Base-by-base conservation (phyloP, 2,113 vertebrate species). In the Taxidea taxus region DNA sequence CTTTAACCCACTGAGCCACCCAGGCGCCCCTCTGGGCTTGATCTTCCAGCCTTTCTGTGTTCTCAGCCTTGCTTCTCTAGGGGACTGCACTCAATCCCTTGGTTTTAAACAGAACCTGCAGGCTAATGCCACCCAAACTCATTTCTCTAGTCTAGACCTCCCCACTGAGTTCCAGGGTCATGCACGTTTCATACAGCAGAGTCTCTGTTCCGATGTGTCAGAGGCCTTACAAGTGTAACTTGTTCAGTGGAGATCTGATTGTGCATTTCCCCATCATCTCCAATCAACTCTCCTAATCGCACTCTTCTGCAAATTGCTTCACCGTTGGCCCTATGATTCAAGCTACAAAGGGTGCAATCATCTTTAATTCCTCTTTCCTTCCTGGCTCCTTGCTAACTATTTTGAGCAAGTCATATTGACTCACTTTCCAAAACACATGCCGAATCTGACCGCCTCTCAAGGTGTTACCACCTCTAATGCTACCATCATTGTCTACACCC, bases 401-500 rank as follows among this genome's bases (percentile, higher is more conserved):
- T 39, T 12, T 39, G 64, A 82, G 25, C 47, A 66, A 70, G 39
- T 31, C 44, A 56, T 31, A 11, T 1, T 51, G 47, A 68, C 44
- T 91, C 68, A 60, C 7, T 66, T 29, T 80, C 27, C 25, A 70
- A 86, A 89, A 58, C 25, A 39, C 2, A 6, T 0, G 23, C 54
- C 42, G 2, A 39, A 25, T 39, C 70, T 87, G 83, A 77, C 13
- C 15, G 9, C 37, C 34, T 56, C 23, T 87, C 15, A 13, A 16
- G 0, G 1, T 1, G 29, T 15, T 18, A 70, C n/a, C 16, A 27
- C 10, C 54, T 49, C 42, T 23, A 0, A 34, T 9, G n/a, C 20
- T 27, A 49, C 14, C 42, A 10, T 4, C 20, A 6, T 6, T 14
- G 6, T 29, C 70, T 16, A 5, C 0, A 1, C 7, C 9, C 8